Conservation (phyloP, 2,113 vertebrate genomes). For the Proteles cristata region DNA sequence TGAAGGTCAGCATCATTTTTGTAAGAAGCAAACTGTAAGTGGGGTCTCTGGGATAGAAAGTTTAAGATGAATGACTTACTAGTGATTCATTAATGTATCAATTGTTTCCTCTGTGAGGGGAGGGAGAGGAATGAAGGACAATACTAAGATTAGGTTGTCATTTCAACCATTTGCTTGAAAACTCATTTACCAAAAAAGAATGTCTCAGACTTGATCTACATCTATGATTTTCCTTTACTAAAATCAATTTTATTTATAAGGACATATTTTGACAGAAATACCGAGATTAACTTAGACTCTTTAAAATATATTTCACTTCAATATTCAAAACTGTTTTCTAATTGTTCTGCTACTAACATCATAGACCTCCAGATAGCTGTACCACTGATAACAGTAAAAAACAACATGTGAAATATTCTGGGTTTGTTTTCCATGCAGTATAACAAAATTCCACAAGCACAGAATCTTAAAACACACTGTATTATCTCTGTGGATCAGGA, state of each 20-base stretch:
- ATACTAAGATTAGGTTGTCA: not conserved
- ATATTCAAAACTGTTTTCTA: not conserved
- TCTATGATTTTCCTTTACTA: not conserved
- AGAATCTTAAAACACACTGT: not conserved
- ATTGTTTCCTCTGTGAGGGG: not conserved
- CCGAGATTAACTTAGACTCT: not conserved
- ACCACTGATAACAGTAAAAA: not conserved
- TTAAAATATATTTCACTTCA: not conserved
- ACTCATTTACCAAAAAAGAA: not conserved
- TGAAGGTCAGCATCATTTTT: not conserved
- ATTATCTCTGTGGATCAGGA: not conserved
- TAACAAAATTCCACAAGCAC: not conserved
- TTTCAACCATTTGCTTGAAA: constrained; percentile 16
- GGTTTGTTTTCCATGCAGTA: not conserved
- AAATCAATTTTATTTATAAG: not conserved
- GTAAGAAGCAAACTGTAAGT: not conserved
- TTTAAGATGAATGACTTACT: not conserved
- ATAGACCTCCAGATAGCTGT: not conserved
- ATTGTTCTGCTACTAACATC: not conserved
- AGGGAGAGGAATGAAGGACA: not conserved
- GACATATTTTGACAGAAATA: not conserved
- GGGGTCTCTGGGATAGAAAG: not conserved
- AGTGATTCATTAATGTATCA: not conserved
- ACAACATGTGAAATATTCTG: not conserved
- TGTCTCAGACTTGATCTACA: not conserved